Percentiles rank a stretch among this genome's conserved stretches.
Evolutionary conservation across 2,113 vertebrate species (phyloP).

Genomic region (Myrmophylax atrothorax): DNA sequence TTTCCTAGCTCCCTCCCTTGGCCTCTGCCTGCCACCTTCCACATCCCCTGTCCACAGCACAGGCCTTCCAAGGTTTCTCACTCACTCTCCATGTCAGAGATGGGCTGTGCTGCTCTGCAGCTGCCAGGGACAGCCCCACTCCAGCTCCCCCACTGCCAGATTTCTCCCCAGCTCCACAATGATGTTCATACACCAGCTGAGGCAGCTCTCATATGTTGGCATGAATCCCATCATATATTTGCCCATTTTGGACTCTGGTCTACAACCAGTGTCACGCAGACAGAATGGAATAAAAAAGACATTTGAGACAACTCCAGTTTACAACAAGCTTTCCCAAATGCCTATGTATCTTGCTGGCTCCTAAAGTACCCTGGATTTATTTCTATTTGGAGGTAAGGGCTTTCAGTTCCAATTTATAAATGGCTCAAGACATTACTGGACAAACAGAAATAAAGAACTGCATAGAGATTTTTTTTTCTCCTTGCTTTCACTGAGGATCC

Average conservation of each 20-base stretch:
- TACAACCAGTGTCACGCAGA: neutral
- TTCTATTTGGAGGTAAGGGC: neutral
- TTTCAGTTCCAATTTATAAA: neutral
- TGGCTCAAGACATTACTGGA: neutral
- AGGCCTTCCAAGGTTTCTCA: fast-evolving
- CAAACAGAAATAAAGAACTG: neutral
- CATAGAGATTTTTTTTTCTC: neutral
- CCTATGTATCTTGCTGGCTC: neutral
- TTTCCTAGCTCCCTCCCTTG: neutral
- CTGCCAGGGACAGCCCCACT: neutral
- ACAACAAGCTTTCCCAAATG: neutral
- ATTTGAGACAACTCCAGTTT: neutral
- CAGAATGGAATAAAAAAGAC: neutral
- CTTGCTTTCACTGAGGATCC: neutral
- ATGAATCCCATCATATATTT: neutral
- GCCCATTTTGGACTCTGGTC: neutral
- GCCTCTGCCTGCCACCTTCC: neutral
- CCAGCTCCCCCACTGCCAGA: neutral
- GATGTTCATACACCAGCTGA: fast-evolving
- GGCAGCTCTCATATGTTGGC: neutral
- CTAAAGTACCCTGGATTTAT: neutral
- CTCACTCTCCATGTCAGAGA: neutral
- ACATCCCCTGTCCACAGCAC: fast-evolving
- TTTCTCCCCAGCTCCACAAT: neutral
- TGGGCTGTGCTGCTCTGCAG: neutral